These are phyloP conservation scores for Engraulis encrasicolus DNA, from an alignment of 2,113 vertebrate genomes.

Conservation along the genomic window DNA sequence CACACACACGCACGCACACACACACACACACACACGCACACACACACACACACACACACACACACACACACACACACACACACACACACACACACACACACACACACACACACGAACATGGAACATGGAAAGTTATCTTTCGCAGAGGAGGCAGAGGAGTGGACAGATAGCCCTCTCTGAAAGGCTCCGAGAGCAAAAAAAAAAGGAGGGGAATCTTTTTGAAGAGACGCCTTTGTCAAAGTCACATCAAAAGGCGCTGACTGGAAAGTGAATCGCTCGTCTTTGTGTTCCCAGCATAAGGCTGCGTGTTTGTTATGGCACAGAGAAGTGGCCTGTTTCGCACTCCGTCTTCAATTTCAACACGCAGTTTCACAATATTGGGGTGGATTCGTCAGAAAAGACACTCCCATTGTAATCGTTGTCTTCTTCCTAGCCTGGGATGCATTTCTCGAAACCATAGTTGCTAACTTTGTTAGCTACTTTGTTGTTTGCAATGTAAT, in stretches of 20 bases:
- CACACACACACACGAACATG: too few species aligned
- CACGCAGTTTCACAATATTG: neutral
- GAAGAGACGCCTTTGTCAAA: conserved; percentile 67
- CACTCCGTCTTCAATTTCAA: neutral
- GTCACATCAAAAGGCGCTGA: conserved; percentile 66
- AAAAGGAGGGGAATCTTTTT: conserved; percentile 52
- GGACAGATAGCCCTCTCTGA: conserved; percentile 56
- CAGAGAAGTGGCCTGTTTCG: neutral
- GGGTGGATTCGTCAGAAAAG: neutral
- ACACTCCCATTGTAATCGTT: neutral
- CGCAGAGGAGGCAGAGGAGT: conserved; percentile 61
- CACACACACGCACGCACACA: too few species aligned
- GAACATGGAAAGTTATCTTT: conserved; percentile 72
- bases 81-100: too few species aligned
- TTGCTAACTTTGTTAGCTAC: too few species aligned
- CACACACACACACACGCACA: neutral
- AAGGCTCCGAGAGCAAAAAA: conserved; percentile 61
- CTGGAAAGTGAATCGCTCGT: conserved; percentile 61
- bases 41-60: conserved; percentile 16
- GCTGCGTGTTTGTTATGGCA: conserved; percentile 54
- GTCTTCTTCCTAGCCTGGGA: neutral
- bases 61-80: too few species aligned
- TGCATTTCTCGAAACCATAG: neutral
- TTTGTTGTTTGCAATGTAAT: too few species aligned
- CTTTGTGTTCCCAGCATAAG: conserved; percentile 63